Evolutionary conservation across 2,888 invertebrate species (phyloP), one percentile per base, ranked within the genome.

Genomic region (Thymelicus acteon): DNA sequence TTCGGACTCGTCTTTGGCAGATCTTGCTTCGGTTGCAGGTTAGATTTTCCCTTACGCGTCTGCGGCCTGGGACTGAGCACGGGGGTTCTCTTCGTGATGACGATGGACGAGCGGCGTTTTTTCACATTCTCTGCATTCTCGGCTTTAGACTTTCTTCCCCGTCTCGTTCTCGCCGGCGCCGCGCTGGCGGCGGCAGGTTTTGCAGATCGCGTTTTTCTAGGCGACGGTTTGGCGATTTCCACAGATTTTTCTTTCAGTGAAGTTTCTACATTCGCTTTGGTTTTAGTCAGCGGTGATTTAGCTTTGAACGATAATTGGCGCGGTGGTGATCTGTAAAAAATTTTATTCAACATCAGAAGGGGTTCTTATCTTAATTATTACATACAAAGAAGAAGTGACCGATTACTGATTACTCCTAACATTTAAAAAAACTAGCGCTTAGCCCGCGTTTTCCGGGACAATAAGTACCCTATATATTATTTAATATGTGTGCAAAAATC

Each of bases 71-170:
- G 85, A n/a, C 78, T 82, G 75, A 84, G 76, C 8, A 77, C 76
- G 0, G 89, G 89, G 0, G 82, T 65, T 74, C 85, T 90, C 67
- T 89, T 89, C 0, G 80, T 69, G 6, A 90, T 80, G 12, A 87
- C 83, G 15, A 90, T 72, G 2, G 85, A 82, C 0, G 79, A 71
- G 19, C 77, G 72, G 10, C 81, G 82, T 67, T 79, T 87, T 65
- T 82, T 87, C 4, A 75, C 76, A 47, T 75, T 77, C 19, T 40
- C 49, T 48, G 68, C 62, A n/a, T 57, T 69, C 3, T 63, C 63
- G 48, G 39, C 31, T 0, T 12, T 48, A 2, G 69, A 57, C 8
- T 72, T 72, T 15, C 60, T 72, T 54, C 72, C 52, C 60, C 71
- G 31, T 31, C 31, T 19, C 19, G 49, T 19, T 19, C 57, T 64